Evolutionary conservation across 2,113 vertebrate species (phyloP), one percentile per base, ranked within the genome.

Genomic region (Clarias macrocephalus): DNA sequence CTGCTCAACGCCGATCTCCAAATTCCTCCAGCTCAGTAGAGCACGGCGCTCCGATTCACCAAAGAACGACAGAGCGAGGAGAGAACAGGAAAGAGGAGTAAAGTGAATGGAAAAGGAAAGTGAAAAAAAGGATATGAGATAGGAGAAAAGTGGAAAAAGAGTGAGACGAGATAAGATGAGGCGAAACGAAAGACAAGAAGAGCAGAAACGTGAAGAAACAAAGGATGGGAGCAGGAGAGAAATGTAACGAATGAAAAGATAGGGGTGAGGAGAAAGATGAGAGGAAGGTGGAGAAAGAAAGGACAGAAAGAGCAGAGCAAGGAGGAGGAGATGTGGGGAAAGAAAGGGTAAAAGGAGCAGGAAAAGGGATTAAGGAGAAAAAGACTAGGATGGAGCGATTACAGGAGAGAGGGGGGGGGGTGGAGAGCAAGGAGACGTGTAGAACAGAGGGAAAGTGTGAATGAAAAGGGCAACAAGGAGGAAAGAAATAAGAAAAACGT

Each of bases 21-120:
- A 63, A 83, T 83, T 83, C 81, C 81, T 30, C 2, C 62, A 18
- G 81, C 15, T 83, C 62, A 83, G 12, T 66, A 28, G 81, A 83
- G 81, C 81, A 52, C 23, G 16, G 42, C 54, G 15, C 37, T 19
- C 30, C 6, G 62, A 68, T 37, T 28, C 42, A 66, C 81, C 18
- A 13, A 54, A 54, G 62, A 68, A 66, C 42, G 33, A 82, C 62
- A 42, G 80, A 82, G 59, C 28, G 0, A 16, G 23, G 30, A 60
- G 79, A 57, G 54, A 57, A 82, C 59, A 62, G 37, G 37, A 37
- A 37, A 80, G 52, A 28, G 25, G 30, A 59, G 56, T 30, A 16
- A 59, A 60, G 18, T 21, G 8, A 57, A n/a, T 25, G 16, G 54
- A 23, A 80, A 80, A 80, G 16, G 28, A 59, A 23, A 54, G 23